These are phyloP conservation scores for Ecdyonurus torrentis DNA, from an alignment of 2,888 invertebrate genomes.

Conservation along the genomic window DNA sequence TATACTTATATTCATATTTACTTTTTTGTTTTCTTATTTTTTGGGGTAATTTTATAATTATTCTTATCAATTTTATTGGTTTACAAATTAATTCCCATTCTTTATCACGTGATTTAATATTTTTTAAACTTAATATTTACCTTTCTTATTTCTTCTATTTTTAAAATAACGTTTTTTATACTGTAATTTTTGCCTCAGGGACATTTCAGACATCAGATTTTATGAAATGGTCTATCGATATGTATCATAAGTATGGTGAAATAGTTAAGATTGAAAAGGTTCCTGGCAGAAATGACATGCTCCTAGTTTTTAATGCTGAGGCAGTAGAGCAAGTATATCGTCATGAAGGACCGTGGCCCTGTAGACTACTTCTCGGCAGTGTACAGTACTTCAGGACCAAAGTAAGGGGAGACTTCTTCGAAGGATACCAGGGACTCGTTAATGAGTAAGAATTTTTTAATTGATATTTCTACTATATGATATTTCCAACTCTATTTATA, in stretches of 20 bases:
- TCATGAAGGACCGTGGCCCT: slow-evolving; percentile 26
- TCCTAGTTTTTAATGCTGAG: slow-evolving; percentile 10
- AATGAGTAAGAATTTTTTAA: slow-evolving; percentile 18
- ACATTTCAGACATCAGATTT: background rate
- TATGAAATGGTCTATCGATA: background rate
- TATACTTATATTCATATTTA: too few relatives aligned
- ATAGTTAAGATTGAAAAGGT: slow-evolving; percentile 5
- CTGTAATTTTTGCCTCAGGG: background rate
- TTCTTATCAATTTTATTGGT: too few relatives aligned
- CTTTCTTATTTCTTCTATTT: too few relatives aligned
- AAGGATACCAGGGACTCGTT: slow-evolving; percentile 24
- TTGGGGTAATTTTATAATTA: too few relatives aligned
- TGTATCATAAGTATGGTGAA: slow-evolving; percentile 9
- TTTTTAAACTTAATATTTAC: too few relatives aligned
- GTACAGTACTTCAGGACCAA: slow-evolving; percentile 24
- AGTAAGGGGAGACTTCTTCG: slow-evolving; percentile 18
- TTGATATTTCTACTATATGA: too few relatives aligned
- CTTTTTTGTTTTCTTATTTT: too few relatives aligned
- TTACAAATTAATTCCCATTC: too few relatives aligned
- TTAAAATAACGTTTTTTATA: too few relatives aligned
- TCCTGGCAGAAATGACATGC: slow-evolving; percentile 5
- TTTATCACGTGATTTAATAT: too few relatives aligned
- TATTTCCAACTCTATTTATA: too few relatives aligned
- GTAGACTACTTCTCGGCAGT: slow-evolving; percentile 26
- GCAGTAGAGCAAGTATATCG: slow-evolving; percentile 18